These are phyloP conservation scores for Stichopus horrens DNA, from an alignment of 53 echinoderm and acorn worm genomes.

Conservation along the genomic window DNA sequence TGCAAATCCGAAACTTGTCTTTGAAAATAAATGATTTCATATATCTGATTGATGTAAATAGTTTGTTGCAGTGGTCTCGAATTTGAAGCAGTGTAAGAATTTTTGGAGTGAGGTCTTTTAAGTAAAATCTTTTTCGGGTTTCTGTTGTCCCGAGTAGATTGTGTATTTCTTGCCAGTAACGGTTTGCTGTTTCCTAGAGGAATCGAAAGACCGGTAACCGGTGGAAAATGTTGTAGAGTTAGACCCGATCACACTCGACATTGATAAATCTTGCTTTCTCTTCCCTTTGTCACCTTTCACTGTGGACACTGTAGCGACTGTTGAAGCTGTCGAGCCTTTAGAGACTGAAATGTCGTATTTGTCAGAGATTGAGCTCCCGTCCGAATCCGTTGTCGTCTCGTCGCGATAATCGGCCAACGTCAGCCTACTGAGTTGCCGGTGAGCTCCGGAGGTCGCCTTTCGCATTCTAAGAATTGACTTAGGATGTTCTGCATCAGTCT, in stretches of 20 bases:
- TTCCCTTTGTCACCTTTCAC: not conserved
- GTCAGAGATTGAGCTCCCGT: conserved; percentile 20
- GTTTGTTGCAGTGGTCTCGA: too few species aligned
- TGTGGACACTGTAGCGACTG: not conserved
- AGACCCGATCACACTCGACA: conserved; percentile 24
- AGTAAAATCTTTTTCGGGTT: not conserved
- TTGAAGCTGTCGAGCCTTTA: not conserved
- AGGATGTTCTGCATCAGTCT: conserved; percentile 18
- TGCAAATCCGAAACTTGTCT: too few species aligned
- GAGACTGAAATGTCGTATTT: conserved; percentile 23
- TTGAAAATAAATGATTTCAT: too few species aligned
- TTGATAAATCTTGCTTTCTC: conserved; percentile 31
- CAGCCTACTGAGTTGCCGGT: not conserved
- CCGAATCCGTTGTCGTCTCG: conserved; percentile 5
- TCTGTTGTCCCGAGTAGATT: not conserved
- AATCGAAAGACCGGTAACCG: conserved; percentile 23
- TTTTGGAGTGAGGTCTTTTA: too few species aligned
- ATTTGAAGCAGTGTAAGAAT: too few species aligned
- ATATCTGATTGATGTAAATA: too few species aligned
- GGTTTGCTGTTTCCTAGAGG: not conserved
- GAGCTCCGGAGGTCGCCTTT: not conserved
- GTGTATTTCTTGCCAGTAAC: not conserved
- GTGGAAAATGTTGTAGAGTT: conserved; percentile 13
- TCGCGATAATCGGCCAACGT: not conserved
- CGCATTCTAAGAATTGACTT: conserved; percentile 1